A percentile compares a stretch with the other conserved stretches of the same genome.
Conservation (phyloP, 2,888 invertebrate genomes). For the Xestoiulus laeticollis region DNA sequence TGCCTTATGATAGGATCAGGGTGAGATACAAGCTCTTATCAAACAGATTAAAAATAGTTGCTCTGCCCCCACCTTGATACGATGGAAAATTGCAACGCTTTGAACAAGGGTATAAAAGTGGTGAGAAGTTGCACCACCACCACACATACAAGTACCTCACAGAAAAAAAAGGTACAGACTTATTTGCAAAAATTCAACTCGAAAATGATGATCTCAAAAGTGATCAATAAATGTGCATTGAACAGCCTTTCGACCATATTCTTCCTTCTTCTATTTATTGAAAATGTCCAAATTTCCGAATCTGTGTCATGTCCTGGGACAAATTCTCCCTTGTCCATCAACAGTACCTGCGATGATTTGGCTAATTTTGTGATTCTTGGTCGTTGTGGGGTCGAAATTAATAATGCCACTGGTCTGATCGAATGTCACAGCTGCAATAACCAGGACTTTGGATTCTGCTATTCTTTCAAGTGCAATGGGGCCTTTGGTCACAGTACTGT, state of each 20-base stretch:
- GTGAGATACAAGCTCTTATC: not conserved
- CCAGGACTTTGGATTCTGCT: not conserved
- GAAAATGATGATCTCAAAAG: not conserved
- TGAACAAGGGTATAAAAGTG: not conserved
- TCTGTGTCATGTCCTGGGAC: too few species aligned
- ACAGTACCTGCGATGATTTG: constrained; percentile 19
- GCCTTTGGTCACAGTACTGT: not conserved
- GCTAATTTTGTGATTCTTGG: not conserved
- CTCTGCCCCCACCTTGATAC: not conserved
- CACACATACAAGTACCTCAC: not conserved
- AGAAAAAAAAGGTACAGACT: too few species aligned
- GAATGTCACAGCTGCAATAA: not conserved
- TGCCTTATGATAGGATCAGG: not conserved
- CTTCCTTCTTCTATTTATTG: not conserved
- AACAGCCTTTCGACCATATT: not conserved
- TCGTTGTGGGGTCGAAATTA: not conserved
- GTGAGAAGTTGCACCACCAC: not conserved
- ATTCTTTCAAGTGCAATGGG: not conserved
- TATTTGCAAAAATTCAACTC: not conserved
- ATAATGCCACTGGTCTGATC: not conserved
- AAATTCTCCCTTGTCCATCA: too few species aligned
- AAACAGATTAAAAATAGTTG: not conserved
- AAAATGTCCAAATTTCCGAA: too few species aligned
- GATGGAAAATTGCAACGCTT: not conserved
- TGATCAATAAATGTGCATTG: not conserved